Evolutionary conservation across 2,113 vertebrate genomes (phyloP).

Genomic region (Callocephalon fimbriatum): DNA sequence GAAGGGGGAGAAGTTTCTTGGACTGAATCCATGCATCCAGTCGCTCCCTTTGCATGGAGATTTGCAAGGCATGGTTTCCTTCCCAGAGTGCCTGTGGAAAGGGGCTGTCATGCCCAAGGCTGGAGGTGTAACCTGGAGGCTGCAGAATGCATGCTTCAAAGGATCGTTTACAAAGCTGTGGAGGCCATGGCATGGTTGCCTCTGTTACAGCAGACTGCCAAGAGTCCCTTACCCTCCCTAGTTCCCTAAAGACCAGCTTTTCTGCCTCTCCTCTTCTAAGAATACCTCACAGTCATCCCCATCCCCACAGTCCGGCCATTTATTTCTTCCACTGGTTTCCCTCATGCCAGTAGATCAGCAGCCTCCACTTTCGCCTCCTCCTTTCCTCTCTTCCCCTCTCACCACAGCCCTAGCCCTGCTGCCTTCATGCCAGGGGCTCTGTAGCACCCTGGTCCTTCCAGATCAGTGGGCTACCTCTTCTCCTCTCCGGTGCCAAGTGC

Average conservation of each 20-base stretch:
- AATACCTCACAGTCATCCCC: neutral
- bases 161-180: neutral
- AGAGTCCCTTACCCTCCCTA: neutral
- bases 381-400: neutral
- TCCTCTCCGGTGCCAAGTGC: neutral
- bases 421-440: neutral
- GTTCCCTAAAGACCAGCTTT: neutral
- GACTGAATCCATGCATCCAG: neutral
- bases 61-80: neutral
- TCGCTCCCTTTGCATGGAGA: neutral
- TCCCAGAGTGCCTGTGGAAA: neutral
- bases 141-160: neutral
- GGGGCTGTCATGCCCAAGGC: neutral
- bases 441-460: neutral
- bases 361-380: neutral
- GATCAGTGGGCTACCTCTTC: neutral
- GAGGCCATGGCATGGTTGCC: neutral
- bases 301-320: neutral
- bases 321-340: neutral
- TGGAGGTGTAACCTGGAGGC: fast-evolving
- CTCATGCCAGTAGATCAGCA: neutral
- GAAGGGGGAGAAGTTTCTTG: neutral
- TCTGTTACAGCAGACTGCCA: fast-evolving
- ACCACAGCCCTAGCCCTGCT: neutral
- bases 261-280: neutral